Evolutionary conservation across 1,140 invertebrate species (phyloP).

Genomic region (Atta texana): DNA sequence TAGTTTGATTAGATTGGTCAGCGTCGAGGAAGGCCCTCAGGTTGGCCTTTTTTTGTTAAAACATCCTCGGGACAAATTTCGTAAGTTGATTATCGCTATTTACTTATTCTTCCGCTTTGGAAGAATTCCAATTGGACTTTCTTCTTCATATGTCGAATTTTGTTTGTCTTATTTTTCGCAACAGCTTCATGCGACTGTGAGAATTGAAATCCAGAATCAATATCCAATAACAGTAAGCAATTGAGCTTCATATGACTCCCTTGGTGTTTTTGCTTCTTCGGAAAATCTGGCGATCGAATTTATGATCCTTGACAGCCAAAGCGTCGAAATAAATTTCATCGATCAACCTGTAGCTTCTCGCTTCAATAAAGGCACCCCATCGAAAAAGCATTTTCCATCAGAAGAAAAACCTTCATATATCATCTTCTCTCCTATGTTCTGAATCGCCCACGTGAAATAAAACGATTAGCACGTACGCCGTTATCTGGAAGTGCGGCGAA

Average conservation of each 20-base stretch:
- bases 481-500: conserved; percentile 32
- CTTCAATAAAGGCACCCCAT: background rate
- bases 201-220: background rate
- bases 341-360: conserved; percentile 64
- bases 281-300: conserved; percentile 24
- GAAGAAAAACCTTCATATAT: background rate
- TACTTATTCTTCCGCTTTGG: background rate
- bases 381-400: background rate
- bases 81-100: background rate
- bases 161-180: background rate
- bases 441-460: conserved; percentile 25
- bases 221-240: background rate
- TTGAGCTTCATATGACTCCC: background rate
- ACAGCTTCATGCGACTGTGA: background rate
- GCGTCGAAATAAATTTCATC: conserved; percentile 60
- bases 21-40: background rate
- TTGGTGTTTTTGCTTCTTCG: background rate
- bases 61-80: background rate
- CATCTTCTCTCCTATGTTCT: background rate
- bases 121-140: background rate
- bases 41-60: conserved; percentile 7
- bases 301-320: conserved; percentile 38
- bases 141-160: background rate
- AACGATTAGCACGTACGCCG: conserved; percentile 55
- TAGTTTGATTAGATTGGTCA: conserved; percentile 38